A percentile compares a stretch with the other conserved stretches of the same genome.
Evolutionary conservation across 2,797 vertebrate genomes (phyloP).

Genomic region (Takifugu ocellatus): DNA sequence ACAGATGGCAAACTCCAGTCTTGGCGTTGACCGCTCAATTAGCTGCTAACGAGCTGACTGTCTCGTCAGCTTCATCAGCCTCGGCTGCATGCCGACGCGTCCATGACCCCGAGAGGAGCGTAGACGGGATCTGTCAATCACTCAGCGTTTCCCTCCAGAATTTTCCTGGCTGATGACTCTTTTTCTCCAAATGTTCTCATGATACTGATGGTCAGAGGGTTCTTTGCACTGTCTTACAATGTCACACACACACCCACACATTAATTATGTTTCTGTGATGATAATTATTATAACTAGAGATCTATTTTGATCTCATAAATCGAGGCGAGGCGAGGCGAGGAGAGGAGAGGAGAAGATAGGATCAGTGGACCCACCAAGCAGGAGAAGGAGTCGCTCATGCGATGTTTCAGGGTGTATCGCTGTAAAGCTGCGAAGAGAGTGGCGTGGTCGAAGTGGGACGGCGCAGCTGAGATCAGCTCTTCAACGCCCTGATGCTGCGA

Average conservation of each 20-base stretch:
- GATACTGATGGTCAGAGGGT: not conserved
- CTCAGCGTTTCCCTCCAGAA: not conserved
- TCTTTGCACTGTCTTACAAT: not conserved
- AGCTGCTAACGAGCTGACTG: constrained; percentile 76
- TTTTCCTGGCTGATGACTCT: too few species aligned
- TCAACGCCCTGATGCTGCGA: constrained; percentile 92
- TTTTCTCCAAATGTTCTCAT: not conserved
- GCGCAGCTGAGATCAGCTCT: constrained; percentile 89
- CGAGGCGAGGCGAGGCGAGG: too few species aligned
- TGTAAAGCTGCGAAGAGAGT: constrained; percentile 88
- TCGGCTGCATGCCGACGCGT: constrained; percentile 29
- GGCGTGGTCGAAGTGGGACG: constrained; percentile 87
- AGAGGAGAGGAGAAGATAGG: too few species aligned
- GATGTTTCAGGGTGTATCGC: constrained; percentile 89
- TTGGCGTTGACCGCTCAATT: constrained; percentile 80
- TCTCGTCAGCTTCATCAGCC: constrained; percentile 64
- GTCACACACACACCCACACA: too few species aligned
- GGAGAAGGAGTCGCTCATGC: constrained; percentile 97
- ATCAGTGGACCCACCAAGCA: constrained; percentile 85
- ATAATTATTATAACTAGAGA: too few species aligned
- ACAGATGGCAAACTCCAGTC: constrained; percentile 80
- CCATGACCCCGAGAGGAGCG: constrained; percentile 21
- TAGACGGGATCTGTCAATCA: constrained; percentile 1
- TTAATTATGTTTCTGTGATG: too few species aligned
- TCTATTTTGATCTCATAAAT: too few species aligned